Base-by-base conservation (phyloP, 35 echinoderm and acorn worm species). In the Acanthaster planci region DNA sequence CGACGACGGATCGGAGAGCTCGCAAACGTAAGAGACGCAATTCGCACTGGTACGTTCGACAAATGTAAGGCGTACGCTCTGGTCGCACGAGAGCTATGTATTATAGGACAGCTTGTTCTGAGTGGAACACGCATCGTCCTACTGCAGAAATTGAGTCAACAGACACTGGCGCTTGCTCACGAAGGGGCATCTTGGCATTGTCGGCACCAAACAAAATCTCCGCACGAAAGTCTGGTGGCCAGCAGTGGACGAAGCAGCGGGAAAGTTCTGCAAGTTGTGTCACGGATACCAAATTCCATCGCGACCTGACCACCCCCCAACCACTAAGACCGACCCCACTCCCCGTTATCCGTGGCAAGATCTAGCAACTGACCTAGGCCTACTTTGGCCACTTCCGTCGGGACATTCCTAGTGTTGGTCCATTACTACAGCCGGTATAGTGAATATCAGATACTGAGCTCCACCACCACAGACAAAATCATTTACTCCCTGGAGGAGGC, bases 31-130 rank as follows among this genome's bases (percentile, higher is more conserved):
- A 32, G 76, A 77, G 30, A 77, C 26, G 76, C 37, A 21, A 39
- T 36, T 36, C 30, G 37, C 7, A 77, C 76, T 32, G 76, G 76
- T 31, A 32, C 5, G 37, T 77, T 77, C 37, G 76, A 77, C 19
- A 77, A 77, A 2, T 77, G 76, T 39, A 77, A 77, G 76, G 30
- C 29, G 18, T 77, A 77, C 37, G 31, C 76, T 31, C 76, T 35
- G 18, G 37, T 77, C 29, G 76, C 76, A 12, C 0, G 76, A 32
- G 76, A 77, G 18, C 12, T 77, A 4, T 77, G 76, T 27, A 18
- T 7, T 31, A 36, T 32, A 19, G 76, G 30, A 39, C 30, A 77
- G 37, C 76, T 32, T 8, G 31, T 36, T 7, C 17, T 36, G 31
- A 17, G 37, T 31, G 29, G 37, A 32, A n/a, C n/a, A n/a, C n/a